Conservation (phyloP, 92 coral and sea anemone species). For the Parazoanthus swiftii region DNA sequence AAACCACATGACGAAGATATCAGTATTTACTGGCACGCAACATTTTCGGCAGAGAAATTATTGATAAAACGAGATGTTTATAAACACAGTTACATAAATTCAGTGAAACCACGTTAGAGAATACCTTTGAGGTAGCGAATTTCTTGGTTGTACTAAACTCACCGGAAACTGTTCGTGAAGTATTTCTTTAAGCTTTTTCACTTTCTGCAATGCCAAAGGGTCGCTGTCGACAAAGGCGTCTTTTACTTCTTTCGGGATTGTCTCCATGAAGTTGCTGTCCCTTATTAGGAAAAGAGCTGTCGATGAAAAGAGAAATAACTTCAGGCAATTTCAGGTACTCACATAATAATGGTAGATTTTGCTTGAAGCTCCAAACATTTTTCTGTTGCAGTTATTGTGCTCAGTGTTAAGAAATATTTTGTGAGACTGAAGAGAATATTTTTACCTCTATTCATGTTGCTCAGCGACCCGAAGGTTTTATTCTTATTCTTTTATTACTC, state of each 20-base stretch:
- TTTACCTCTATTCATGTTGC: no score
- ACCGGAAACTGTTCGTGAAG: slow-evolving; percentile 87
- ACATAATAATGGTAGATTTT: no score
- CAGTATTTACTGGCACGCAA: no score
- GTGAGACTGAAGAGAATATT: no score
- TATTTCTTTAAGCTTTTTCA: slow-evolving; percentile 72
- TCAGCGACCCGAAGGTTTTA: no score
- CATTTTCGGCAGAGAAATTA: no score
- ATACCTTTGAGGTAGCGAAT: background rate
- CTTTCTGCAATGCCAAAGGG: slow-evolving; percentile 51
- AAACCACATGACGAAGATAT: no score
- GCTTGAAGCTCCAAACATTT: no score
- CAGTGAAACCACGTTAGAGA: background rate
- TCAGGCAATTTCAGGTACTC: no score
- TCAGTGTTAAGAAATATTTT: no score
- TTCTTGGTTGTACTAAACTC: slow-evolving; percentile 26
- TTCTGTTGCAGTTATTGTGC: no score
- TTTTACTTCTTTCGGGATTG: slow-evolving; percentile 72
- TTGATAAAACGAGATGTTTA: background rate
- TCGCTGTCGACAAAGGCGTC: slow-evolving; percentile 85
- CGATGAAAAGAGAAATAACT: background rate
- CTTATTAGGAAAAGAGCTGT: slow-evolving; percentile 89
- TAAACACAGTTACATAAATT: background rate
- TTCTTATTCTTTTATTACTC: no score
- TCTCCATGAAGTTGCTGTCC: slow-evolving; percentile 68